Base-by-base conservation (phyloP, 2,113 vertebrate genomes). In the Sapayoa aenigma region DNA sequence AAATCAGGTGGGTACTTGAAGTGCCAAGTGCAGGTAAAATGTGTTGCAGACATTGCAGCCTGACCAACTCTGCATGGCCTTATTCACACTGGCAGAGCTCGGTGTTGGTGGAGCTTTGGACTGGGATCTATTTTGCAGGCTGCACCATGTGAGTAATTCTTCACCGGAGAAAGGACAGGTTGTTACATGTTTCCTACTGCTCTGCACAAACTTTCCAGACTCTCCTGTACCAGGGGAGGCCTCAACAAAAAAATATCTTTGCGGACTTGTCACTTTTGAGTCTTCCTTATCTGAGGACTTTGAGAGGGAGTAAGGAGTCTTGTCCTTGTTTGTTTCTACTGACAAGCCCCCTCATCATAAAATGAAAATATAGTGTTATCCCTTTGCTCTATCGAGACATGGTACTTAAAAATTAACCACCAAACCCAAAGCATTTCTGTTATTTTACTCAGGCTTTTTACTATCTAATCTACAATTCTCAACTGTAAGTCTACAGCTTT, bases 21-120 rank as follows among this genome's bases (percentile, higher is more conserved):
- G 47, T 10, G 65, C 31, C n/a, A 28, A 12, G 22, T 2, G 30
- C 9, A 74, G 65, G 16, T 9, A 17, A 52, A 50, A 53, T 1
- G 7, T 24, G 35, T 1, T 19, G 12, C 74, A 50, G 39, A 27
- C 9, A 10, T 35, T 41, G 63, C 78, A 89, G 46, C 16, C 42
- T 27, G 46, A 35, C 31, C 55, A 87, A 0, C 14, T 25, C 20
- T 21, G 15, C 65, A 30, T 66, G 33, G 50, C 30, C 17, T 62
- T 1, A 0, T 42, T 37, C 25, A 23, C 7, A 50, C 52, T 6
- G 14, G 24, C 42, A 53, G 47, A 59, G 39, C 35, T 41, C 0
- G 0, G 19, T 5, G 91, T 65, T 67, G 46, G 37, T 13, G 56
- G 47, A 75, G 52, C 25, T 82, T 25, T 55, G 60, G 42, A 76